Base-by-base conservation (phyloP, 2,888 invertebrate species). In the Achlya flavicornis region DNA sequence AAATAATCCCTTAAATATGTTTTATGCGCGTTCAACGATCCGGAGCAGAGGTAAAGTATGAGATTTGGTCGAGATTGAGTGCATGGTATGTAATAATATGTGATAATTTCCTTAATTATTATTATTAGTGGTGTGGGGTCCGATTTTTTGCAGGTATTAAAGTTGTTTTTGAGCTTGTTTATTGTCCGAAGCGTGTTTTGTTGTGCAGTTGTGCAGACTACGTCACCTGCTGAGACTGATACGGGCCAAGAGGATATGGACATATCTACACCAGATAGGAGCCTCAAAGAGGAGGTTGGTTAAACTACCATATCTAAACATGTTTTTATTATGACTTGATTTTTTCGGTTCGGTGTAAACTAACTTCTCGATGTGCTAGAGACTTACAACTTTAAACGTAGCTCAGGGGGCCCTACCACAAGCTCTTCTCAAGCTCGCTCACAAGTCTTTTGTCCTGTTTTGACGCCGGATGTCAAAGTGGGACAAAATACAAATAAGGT, bases 141-240 rank as follows among this genome's bases (percentile, higher is more conserved):
- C 48, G 16, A 14, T 19, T 72, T 60, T 79, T 87, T 85, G 79
- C 80, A 83, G 80, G 74, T 76, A 64, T 41, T 62, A 64, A 46
- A 46, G 14, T n/a, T n/a, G 46, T 64, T 69, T 1, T 8, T 19
- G 16, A 19, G 16, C 58, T n/a, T 75, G 65, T 83, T 83, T 80
- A 87, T 85, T 76, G 77, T 82, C n/a, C n/a, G 46, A 60, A 26
- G 19, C 78, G 60, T 72, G 57, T 78, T 78, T 84, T 84, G 74
- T 85, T 83, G 26, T 75, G 63, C 87, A 91, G 92, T 76, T 79
- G 67, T 65, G 57, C 73, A 73, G 66, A 53, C 71, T 2, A 63
- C 79, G n/a, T 62, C 80, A 11, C 71, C 79, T 26, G 64, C 66
- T 38, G 76, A 72, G 53, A 46, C 68, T 0, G 82, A 86, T 33